Conservation (phyloP, 2,113 vertebrate species). For the Gasterosteus aculeatus region DNA sequence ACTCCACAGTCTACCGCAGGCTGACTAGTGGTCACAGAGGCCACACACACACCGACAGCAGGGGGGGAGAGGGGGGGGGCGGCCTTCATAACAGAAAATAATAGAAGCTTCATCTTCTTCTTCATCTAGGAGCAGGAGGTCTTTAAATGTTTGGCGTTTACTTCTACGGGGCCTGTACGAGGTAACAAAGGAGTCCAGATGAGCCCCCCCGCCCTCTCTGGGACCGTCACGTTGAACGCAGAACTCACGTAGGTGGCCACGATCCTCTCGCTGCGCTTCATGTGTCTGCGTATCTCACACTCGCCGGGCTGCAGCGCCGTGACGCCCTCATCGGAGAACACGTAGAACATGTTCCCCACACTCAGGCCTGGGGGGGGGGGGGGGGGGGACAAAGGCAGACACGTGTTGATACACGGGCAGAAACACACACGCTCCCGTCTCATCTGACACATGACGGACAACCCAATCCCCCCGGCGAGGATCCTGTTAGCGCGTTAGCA, state of each 20-base stretch:
- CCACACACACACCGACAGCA: constrained; percentile 14
- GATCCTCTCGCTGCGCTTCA: constrained; percentile 89
- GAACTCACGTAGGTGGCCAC: constrained; percentile 89
- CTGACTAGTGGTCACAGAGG: constrained; percentile 59
- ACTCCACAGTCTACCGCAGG: constrained; percentile 43
- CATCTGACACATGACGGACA: constrained; percentile 42
- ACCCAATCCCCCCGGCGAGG: constrained; percentile 34
- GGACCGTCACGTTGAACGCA: too few relatives aligned
- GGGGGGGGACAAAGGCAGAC: constrained; percentile 57
- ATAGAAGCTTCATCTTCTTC: too few relatives aligned
- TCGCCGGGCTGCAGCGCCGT: constrained; percentile 88
- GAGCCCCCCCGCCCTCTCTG: too few relatives aligned
- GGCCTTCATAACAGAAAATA: neutral
- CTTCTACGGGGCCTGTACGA: too few relatives aligned
- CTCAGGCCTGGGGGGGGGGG: constrained; percentile 86
- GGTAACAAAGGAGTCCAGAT: too few relatives aligned
- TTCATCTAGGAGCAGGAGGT: too few relatives aligned
- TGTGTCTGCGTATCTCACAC: constrained; percentile 91
- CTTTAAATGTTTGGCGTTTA: too few relatives aligned
- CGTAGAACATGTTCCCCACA: constrained; percentile 96
- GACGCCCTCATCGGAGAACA: constrained; percentile 93
- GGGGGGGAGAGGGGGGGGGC: neutral
- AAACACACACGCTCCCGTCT: constrained; percentile 15
- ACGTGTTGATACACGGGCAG: neutral
- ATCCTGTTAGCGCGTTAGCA: constrained; percentile 23